A percentile compares a stretch with the other conserved stretches of the same genome.
Evolutionary conservation across 2,888 invertebrate species (phyloP).

Genomic region (Dryobota labecula): DNA sequence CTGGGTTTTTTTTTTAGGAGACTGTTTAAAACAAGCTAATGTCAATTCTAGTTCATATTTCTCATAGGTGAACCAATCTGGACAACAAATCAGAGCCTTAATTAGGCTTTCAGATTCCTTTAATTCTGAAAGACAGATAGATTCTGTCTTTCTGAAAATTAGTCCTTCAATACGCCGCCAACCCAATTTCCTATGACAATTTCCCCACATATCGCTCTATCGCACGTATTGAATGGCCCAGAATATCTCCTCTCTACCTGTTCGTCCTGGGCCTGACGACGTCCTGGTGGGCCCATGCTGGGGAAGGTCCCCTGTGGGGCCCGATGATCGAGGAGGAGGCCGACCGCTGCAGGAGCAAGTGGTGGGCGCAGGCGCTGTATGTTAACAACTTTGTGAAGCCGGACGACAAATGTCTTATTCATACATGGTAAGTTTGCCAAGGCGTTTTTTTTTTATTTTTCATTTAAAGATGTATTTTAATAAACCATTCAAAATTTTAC

Average conservation of each 20-base stretch:
- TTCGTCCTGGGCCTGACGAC: conserved; percentile 74
- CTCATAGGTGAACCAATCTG: not conserved
- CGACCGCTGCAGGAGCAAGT: conserved; percentile 73
- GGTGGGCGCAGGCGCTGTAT: conserved; percentile 78
- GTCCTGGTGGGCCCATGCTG: conserved; percentile 75
- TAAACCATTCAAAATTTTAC: not conserved
- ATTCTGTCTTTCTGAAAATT: not conserved
- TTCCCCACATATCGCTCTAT: not conserved
- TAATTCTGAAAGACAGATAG: not conserved
- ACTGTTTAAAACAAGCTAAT: not conserved
- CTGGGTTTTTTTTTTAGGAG: not conserved
- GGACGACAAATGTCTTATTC: conserved; percentile 76
- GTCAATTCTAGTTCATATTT: not conserved
- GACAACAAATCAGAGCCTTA: not conserved
- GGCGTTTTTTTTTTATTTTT: not conserved
- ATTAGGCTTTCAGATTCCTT: no score
- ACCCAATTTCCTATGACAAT: no score
- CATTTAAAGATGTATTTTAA: not conserved
- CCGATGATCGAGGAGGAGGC: conserved; percentile 69
- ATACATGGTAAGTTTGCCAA: conserved; percentile 75
- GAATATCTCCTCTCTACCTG: conserved; percentile 76
- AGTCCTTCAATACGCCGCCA: not conserved
- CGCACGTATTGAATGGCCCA: conserved; percentile 50
- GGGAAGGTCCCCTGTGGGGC: conserved; percentile 77
- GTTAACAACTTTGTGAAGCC: conserved; percentile 75